Evolutionary conservation across 2,113 vertebrate species (phyloP), one percentile per base, ranked within the genome.

Genomic region (Eupsittula cactorum): DNA sequence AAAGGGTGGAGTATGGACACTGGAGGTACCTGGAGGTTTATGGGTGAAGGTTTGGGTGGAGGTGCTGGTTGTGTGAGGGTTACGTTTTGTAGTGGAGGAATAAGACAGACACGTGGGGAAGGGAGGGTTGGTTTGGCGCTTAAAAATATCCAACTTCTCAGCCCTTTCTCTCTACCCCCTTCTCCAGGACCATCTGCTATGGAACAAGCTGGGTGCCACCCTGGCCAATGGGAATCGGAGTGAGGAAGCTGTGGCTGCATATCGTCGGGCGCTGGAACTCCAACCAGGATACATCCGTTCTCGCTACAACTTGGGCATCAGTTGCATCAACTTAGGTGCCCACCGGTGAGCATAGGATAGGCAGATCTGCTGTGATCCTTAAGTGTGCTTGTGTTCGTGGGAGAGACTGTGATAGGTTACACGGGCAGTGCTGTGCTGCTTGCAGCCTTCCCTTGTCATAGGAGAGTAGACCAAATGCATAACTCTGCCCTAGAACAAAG

Each of bases 301-400:
- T 86, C 99, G 99, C 69, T 99, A 99, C 94, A 99, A 99, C 95
- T 95, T 99, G 96, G 99, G 99, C 91, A 99, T 99, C 95, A 99
- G 99, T 95, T 99, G 99, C 76, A 99, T 99, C 87, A 99, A 99
- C 91, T 96, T 99, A 2, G 99, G 99, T 1, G 99, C 99, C 47
- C 99, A 99, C 96, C 99, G 99, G 99, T 99, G 93, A 98, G 98
- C 68, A 74, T 2, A 20, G 62, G 21, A 3, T 29, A 65, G 80
- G 69, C 71, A 75, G 23, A 46, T 80, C 50, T 62, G 74, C 82
- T 77, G 46, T 37, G 57, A 41, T 33, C 47, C 13, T 1, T 3
- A 6, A 24, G 35, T 1, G 5, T 24, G 59, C 4, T 2, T 39
- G 62, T 63, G 42, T 31, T 3, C 41, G 42, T 50, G 53, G 25